Evolutionary conservation across 2,113 vertebrate genomes (phyloP), one percentile per base, ranked within the genome.

Genomic region (Chaenogobius annularis): DNA sequence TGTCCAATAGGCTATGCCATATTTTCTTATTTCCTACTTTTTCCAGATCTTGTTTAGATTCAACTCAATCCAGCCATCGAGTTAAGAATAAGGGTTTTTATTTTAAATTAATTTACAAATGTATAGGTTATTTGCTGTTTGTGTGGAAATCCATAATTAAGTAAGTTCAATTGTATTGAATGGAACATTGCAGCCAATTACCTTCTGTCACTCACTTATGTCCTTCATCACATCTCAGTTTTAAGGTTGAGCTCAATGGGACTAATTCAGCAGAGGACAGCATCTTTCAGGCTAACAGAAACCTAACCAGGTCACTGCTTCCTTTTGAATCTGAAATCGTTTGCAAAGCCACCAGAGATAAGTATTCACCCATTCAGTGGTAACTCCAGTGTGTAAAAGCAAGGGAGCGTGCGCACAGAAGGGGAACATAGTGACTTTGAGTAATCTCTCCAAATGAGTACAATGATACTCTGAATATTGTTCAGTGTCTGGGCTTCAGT

Each of bases 221-320:
- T 40, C 17, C 26, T 75, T 67, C 20, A n/a, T 37, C 64, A 37
- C 26, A 48, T 19, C 61, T 56, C 58, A 79, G 55, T 77, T 72
- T 78, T 79, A 70, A 76, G 78, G 68, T 82, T 84, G 79, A 85
- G 90, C 77, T 73, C 66, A 66, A 67, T 65, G 70, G 84, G 83
- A 54, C 74, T 68, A 59, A 65, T 69, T 69, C 54, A 56, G 31
- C 65, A 31, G 13, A 59, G 52, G 73, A 72, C 61, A 76, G 67
- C 70, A 66, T 67, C 69, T 48, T 61, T 69, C 68, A 66, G 77
- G 69, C 74, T 81, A 69, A 69, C 81, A 80, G 69, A 80, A 78
- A 84, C 61, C 79, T 88, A 90, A 87, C 84, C 86, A 86, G 81
- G 79, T 89, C 88, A 90, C 74, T 69, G 72, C 77, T 89, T 88